Evolutionary conservation across 2,888 invertebrate genomes (phyloP).

Genomic region (Apocheima hispidaria): DNA sequence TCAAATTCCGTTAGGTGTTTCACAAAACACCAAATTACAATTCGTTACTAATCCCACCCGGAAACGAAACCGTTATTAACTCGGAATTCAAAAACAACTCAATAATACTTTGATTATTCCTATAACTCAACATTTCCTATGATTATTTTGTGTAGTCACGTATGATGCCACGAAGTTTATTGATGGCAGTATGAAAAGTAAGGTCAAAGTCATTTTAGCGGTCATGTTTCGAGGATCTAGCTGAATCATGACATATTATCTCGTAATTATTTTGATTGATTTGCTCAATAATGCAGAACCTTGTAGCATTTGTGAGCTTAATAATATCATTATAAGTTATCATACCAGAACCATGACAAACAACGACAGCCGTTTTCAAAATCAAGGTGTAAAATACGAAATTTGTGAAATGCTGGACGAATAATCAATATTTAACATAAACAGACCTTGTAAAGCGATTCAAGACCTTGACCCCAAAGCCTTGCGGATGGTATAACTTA

Average conservation of each 20-base stretch:
- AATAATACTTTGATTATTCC: conserved; percentile 6
- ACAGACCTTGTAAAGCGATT: conserved; percentile 26
- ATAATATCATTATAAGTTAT: no score
- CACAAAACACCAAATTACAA: conserved; percentile 1
- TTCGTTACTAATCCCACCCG: conserved; percentile 3
- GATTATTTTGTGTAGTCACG: conserved; percentile 3
- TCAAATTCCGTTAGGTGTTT: conserved; percentile 4
- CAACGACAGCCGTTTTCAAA: neutral
- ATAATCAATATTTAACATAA: conserved; percentile 15
- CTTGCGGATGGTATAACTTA: conserved; percentile 23
- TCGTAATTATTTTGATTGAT: neutral
- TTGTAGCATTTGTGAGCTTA: neutral
- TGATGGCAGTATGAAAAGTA: neutral
- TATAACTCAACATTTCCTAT: conserved; percentile 12
- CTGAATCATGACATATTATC: conserved; percentile 1
- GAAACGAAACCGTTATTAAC: conserved; percentile 12
- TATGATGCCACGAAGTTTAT: neutral
- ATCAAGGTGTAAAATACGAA: neutral
- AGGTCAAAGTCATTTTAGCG: conserved; percentile 7
- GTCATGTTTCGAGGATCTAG: conserved; percentile 5
- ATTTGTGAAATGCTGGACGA: neutral
- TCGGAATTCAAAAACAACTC: conserved; percentile 12
- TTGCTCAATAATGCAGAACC: neutral
- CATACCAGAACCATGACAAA: no score
- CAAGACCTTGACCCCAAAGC: conserved; percentile 32